Percentiles rank a stretch among this genome's conserved stretches.
These are phyloP conservation scores for Zelleria hepariella DNA, from an alignment of 2,888 invertebrate species.

Conservation along the genomic window DNA sequence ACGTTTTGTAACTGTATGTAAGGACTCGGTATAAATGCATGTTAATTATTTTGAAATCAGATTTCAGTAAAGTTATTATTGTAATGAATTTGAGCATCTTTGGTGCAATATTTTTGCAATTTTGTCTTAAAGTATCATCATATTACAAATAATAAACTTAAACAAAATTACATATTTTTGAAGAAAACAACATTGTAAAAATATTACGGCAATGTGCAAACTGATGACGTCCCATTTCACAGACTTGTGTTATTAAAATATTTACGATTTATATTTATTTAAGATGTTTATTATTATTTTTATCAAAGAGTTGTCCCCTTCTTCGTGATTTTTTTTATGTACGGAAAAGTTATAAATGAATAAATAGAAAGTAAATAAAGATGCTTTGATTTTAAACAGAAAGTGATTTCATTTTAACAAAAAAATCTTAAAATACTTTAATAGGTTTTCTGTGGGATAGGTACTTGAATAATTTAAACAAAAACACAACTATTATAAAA, in stretches of 20 bases:
- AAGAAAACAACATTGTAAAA: background rate
- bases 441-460: too few relatives aligned
- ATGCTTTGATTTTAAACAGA: slow-evolving; percentile 52
- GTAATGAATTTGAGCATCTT: slow-evolving; percentile 38
- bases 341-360: slow-evolving; percentile 45
- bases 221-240: background rate
- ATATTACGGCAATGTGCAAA: background rate
- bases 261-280: slow-evolving; percentile 45
- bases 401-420: background rate
- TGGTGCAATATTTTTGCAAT: background rate
- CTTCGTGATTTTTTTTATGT: slow-evolving; percentile 45
- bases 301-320: slow-evolving; percentile 30
- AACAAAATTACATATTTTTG: slow-evolving; percentile 10
- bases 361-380: slow-evolving; percentile 48
- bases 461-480: too few relatives aligned
- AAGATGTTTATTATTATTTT: slow-evolving; percentile 64
- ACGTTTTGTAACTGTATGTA: slow-evolving; percentile 25
- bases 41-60: slow-evolving; percentile 4
- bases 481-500: too few relatives aligned
- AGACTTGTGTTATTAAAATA: slow-evolving; percentile 12
- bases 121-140: background rate
- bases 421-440: background rate
- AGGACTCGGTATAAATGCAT: background rate
- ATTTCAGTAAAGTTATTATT: slow-evolving; percentile 26
- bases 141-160: background rate